Evolutionary conservation across 1,140 invertebrate species (phyloP), one percentile per base, ranked within the genome.

Genomic region (Drosophila persimilis): DNA sequence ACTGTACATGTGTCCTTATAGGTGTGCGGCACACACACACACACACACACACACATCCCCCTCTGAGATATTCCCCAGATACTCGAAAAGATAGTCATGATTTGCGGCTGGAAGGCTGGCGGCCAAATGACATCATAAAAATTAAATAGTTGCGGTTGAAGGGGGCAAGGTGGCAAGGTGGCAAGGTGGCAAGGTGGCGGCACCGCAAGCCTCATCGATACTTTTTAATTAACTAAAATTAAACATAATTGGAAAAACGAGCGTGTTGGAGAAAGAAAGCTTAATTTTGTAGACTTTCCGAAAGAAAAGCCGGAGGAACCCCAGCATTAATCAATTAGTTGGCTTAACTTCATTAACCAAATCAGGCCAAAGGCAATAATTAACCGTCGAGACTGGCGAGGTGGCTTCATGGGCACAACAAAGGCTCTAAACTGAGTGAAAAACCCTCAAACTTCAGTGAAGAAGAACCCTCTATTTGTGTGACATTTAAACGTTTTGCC

Each of bases 81-180:
- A 57, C 2, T 8, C 11, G 26, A 43, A 29, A 29, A 56, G 39
- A 39, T 62, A 46, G 26, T 48, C 56, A 24, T 65, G 43, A 64
- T 44, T 50, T 61, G 15, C 65, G 24, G 20, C 20, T 20, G 59
- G 44, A 26, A 50, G 45, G 39, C 55, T 26, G 44, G n/a, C 56
- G 41, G 35, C 52, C 17, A 78, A 56, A 46, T 55, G 64, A 63
- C 61, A 59, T 61, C 58, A 71, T 56, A 74, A 48, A 80, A 77
- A 76, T 76, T 55, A 70, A 66, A 65, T 77, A 85, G 86, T 81
- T 86, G 80, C 64, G 70, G 56, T 70, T 69, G 50, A 60, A 62
- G 50, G 67, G 78, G 57, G 44, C 41, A 41, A 0, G 8, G 8
- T 43, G 56, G 44, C 59, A 60, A 62, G 50, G 8, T 43, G 56